These are phyloP conservation scores for Drosophila nikananu DNA, from an alignment of 1,140 invertebrate species.

Conservation along the genomic window DNA sequence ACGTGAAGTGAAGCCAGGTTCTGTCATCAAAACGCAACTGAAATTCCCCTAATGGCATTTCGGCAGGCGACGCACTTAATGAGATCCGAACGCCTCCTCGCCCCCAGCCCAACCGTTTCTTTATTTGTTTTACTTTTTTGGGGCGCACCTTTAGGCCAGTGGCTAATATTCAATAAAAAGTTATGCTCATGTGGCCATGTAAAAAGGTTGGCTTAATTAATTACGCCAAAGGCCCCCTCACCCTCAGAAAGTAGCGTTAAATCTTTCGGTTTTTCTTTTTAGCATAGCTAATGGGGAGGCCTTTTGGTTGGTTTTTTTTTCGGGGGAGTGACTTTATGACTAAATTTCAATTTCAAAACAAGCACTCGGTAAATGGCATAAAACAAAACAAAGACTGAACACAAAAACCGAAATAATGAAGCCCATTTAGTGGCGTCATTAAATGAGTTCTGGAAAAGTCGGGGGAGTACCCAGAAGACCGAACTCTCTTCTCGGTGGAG, in stretches of 20 bases:
- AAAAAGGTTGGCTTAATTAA: constrained; percentile 76
- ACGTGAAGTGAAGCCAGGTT: constrained; percentile 60
- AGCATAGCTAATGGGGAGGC: constrained; percentile 30
- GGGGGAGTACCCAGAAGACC: constrained; percentile 5
- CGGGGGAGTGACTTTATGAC: constrained; percentile 66
- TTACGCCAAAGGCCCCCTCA: constrained; percentile 49
- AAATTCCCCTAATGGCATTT: constrained; percentile 67
- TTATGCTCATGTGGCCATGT: constrained; percentile 74
- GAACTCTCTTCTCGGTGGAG: not conserved
- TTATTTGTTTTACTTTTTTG: constrained; percentile 6
- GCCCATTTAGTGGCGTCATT: constrained; percentile 84
- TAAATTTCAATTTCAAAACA: constrained; percentile 80
- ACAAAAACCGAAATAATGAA: constrained; percentile 79
- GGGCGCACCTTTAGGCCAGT: constrained; percentile 51
- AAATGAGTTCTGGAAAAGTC: constrained; percentile 60
- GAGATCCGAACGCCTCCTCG: constrained; percentile 33
- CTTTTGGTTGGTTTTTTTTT: not conserved
- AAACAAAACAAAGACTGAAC: constrained; percentile 45
- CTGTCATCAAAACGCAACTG: constrained; percentile 74
- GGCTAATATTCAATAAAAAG: constrained; percentile 81
- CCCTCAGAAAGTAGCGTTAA: constrained; percentile 70
- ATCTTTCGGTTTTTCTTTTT: constrained; percentile 61
- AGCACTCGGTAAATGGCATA: constrained; percentile 22
- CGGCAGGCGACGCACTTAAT: constrained; percentile 81
- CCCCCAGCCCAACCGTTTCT: constrained; percentile 1